A percentile compares a stretch with the other conserved stretches of the same genome.
Evolutionary conservation across 2,113 vertebrate species (phyloP).

Genomic region (Oryzias curvinotus): DNA sequence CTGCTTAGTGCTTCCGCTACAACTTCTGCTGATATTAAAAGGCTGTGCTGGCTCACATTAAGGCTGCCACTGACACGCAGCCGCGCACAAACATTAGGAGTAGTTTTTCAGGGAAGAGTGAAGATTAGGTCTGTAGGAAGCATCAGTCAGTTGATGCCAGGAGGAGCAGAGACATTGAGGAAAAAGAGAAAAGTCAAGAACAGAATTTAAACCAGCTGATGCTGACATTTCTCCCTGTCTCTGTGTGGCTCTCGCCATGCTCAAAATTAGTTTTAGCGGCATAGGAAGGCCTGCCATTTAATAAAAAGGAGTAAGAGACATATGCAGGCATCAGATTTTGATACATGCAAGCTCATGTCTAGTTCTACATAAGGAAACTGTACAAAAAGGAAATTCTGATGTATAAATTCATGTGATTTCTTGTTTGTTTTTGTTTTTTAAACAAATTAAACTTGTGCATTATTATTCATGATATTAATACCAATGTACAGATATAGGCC

Average conservation of each 20-base stretch:
- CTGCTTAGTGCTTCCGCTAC: constrained; percentile 70
- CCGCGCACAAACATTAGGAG: constrained; percentile 66
- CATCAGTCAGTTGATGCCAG: constrained; percentile 67
- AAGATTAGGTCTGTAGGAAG: constrained; percentile 75
- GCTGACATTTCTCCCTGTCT: constrained; percentile 53
- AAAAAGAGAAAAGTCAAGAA: constrained; percentile 70
- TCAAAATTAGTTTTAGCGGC: constrained; percentile 52
- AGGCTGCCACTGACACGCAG: constrained; percentile 47
- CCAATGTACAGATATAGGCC: constrained; percentile 17
- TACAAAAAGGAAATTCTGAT: no score
- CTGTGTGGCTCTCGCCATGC: constrained; percentile 30
- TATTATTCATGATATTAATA: constrained; percentile 1
- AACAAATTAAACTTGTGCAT: background rate
- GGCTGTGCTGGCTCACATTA: constrained; percentile 78
- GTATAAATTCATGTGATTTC: no score
- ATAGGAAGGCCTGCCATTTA: constrained; percentile 32
- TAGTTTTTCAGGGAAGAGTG: constrained; percentile 67
- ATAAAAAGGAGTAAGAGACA: background rate
- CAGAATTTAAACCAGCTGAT: constrained; percentile 70
- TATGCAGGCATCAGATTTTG: background rate
- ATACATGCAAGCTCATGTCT: no score
- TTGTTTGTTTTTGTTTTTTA: no score
- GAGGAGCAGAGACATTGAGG: constrained; percentile 27
- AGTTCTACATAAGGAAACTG: no score
- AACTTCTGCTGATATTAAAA: constrained; percentile 79